Evolutionary conservation across 2,888 invertebrate genomes (phyloP), one percentile per base, ranked within the genome.

Genomic region (Callyntrura sp.): DNA sequence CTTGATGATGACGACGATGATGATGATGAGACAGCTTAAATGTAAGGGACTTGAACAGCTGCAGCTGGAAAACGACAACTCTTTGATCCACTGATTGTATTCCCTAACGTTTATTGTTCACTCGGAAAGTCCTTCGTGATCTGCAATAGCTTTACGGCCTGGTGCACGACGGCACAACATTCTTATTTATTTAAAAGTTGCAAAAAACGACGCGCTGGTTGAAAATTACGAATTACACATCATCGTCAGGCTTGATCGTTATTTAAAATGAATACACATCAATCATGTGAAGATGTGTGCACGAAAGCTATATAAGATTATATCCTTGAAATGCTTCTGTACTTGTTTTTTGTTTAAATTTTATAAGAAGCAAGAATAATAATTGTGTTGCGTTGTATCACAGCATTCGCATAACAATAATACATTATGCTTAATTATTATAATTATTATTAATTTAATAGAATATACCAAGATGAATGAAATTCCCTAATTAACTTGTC

Each of bases 371-470:
- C 3, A 70, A 35, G 43, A 35, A 70, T 35, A 70, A 43, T 17
- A 43, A 43, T 65, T 1, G 17, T 28, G 35, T n/a, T 68, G 9
- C 14, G 43, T 35, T 68, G 35, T 68, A 35, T 68, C 68, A 25
- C 6, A 62, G 3, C 25, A n/a, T n/a, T n/a, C 6, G 6, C 6
- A 35, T 35, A 62, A 14, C 43, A 35, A 68, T 68, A 35, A 35
- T 35, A 35, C 35, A 68, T 12, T n/a, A n/a, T n/a, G n/a, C n/a
- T n/a, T n/a, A n/a, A n/a, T n/a, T n/a, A n/a, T n/a, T n/a, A n/a
- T n/a, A n/a, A n/a, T n/a, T n/a, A n/a, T n/a, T n/a, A n/a, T n/a
- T 60, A 65, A 78, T 85, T 85, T 62, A 78, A 43, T 62, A 23
- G n/a, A 17, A 2, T 6, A 14, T n/a, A 17, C 1, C 17, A 8